Evolutionary conservation across 2,113 vertebrate species (phyloP), one percentile per base, ranked within the genome.

Genomic region (Verasper variegatus): DNA sequence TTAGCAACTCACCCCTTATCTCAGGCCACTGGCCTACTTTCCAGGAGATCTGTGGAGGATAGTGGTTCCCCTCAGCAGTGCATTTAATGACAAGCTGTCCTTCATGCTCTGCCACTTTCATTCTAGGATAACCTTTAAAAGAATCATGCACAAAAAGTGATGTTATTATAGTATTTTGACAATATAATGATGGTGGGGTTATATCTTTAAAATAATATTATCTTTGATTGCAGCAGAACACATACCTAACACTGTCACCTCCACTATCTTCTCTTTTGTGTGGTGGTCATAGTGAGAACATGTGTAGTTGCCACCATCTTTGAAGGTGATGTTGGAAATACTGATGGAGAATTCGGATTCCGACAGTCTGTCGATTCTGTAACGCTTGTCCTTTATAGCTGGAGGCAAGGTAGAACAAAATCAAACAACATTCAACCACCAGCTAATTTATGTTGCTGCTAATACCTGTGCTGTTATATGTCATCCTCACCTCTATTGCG

Each of bases 271-370:
- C 27, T 70, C 65, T 6, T 1, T 52, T 1, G 52, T 1, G 0
- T 5, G 17, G 1, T 59, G 0, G 5, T 0, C 57, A n/a, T 94
- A 95, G 11, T 86, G 67, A 51, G 54, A 3, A 83, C 94, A 95
- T 7, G 27, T 93, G 72, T 95, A 95, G 37, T 56, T 61, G 35
- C 95, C 95, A 69, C 86, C 91, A 66, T 95, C 94, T 31, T 74
- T 89, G 35, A 94, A 91, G 14, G 66, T 90, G 42, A 94, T 69
- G 10, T 82, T 31, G 3, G 90, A 88, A 65, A 95, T 47, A 12
- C 71, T 85, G 60, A 95, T 15, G 40, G 75, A 73, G 86, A 85
- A 94, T 49, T 88, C 59, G 1, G 87, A 77, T 4, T 31, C 0
- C 1, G 92, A 90, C 54, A 83, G 82, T 11, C 57, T 87, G 5